Base-by-base conservation (phyloP, 2,113 vertebrate species). In the Colistium nudipinnis region DNA sequence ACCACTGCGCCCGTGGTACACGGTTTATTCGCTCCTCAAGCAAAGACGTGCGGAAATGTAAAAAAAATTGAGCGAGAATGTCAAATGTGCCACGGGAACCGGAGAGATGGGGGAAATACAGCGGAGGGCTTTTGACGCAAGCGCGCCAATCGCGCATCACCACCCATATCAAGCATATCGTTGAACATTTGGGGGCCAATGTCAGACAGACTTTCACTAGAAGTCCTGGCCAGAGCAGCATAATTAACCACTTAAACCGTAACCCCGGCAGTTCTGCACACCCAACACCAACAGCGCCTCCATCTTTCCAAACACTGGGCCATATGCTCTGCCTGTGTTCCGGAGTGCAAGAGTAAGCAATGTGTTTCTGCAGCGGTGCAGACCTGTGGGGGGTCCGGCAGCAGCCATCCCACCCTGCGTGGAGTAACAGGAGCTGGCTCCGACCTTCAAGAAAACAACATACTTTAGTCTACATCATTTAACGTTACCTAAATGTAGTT, bases 281-380 rank as follows among this genome's bases (percentile, higher is more conserved):
- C 53, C 41, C 19, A 74, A 30, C 17, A 55, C 48, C 30, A 52
- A 63, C 25, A 69, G 57, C 17, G 13, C 2, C 47, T 74, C 47
- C 59, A 28, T 64, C 52, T 64, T 20, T 41, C 22, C 28, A 54
- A 48, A 63, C 62, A 67, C 53, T 54, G n/a, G 59, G 55, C 49
- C 52, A 68, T 45, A 28, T 68, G 20, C 53, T 59, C 62, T 62
- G 5, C 4, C 74, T 55, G 53, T 6, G 63, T 47, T 20, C 57
- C 35, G 24, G 3, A 22, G 10, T 16, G 12, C 22, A 7, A 27
- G 3, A 17, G 14, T 30, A 1, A 41, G 44, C 25, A 52, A 52
- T 13, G 17, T 12, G 51, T 38, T 33, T 59, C 53, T 31, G 12
- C 36, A 39, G 36, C 35, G 14, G n/a, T 33, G 53, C 13, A 20